Evolutionary conservation across 1,140 invertebrate species (phyloP).

Genomic region (Drosophila willistoni): DNA sequence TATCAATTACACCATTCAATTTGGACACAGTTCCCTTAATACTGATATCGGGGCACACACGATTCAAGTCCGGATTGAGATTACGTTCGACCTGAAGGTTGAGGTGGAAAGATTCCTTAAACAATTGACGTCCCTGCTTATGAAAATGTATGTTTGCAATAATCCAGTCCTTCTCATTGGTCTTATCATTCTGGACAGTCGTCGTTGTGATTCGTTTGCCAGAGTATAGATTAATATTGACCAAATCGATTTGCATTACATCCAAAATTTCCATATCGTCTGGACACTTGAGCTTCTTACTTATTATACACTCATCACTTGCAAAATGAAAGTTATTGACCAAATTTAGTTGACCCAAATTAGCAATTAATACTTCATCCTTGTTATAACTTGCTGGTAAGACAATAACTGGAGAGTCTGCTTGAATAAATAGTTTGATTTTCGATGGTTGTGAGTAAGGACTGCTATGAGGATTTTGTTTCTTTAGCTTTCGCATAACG

Average conservation of each 20-base stretch:
- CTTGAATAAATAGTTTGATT: slow-evolving; percentile 74
- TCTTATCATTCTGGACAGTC: slow-evolving; percentile 42
- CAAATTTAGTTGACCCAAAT: slow-evolving; percentile 92
- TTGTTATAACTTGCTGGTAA: slow-evolving; percentile 93
- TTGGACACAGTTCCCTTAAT: slow-evolving; percentile 94
- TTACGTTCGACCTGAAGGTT: slow-evolving; percentile 93
- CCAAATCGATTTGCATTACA: slow-evolving; percentile 90
- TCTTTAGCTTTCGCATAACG: slow-evolving; percentile 75
- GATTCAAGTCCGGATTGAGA: slow-evolving; percentile 85
- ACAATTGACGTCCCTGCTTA: slow-evolving; percentile 86
- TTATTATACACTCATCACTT: slow-evolving; percentile 85
- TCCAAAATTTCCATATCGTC: slow-evolving; percentile 86
- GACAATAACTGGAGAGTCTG: slow-evolving; percentile 92
- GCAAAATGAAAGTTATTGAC: slow-evolving; percentile 89
- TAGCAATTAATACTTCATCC: slow-evolving; percentile 90
- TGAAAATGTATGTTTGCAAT: slow-evolving; percentile 72
- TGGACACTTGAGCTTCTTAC: slow-evolving; percentile 81
- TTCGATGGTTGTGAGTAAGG: slow-evolving; percentile 57
- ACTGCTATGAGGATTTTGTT: slow-evolving; percentile 49
- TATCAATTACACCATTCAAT: slow-evolving; percentile 92
- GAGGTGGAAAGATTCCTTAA: slow-evolving; percentile 92
- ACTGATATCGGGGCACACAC: slow-evolving; percentile 92
- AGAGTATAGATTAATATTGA: slow-evolving; percentile 93
- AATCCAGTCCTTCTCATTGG: slow-evolving; percentile 50
- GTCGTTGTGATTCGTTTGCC: slow-evolving; percentile 83